Percentiles rank a stretch among this genome's conserved stretches.
phyloP scores from a whole-genome alignment of 2,113 vertebrate genomes.

The Mohoua ochrocephala region DNA sequence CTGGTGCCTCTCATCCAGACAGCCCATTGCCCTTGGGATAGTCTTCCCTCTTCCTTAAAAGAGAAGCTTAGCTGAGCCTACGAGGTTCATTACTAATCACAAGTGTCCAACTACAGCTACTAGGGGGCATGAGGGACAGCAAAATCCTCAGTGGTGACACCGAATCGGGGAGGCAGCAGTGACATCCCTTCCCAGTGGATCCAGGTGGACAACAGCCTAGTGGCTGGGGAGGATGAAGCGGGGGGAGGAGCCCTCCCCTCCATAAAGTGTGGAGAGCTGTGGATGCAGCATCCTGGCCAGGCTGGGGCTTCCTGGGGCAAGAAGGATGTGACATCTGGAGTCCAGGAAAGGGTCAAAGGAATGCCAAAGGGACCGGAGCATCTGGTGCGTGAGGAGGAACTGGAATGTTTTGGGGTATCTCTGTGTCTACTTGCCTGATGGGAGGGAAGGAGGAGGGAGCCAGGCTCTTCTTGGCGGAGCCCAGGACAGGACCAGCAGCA shows the following conservation, averaged over 20 bases:
- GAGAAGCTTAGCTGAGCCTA: fast-evolving
- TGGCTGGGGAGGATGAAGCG: background rate
- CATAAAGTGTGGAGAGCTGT: fast-evolving
- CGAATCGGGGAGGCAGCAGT: background rate
- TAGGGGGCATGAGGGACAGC: background rate
- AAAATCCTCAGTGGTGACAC: background rate
- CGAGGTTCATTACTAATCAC: background rate
- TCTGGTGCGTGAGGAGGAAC: fast-evolving
- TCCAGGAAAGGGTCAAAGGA: background rate
- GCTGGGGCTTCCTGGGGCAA: fast-evolving
- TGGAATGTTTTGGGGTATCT: background rate
- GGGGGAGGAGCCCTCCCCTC: background rate
- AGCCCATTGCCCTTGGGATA: background rate
- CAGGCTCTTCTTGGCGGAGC: background rate
- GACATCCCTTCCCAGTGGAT: background rate
- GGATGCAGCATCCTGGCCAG: background rate
- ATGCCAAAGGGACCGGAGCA: background rate
- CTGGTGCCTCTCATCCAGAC: background rate
- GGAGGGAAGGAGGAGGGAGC: background rate
- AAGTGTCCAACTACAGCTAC: background rate
- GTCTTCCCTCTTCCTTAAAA: background rate
- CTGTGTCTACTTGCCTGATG: fast-evolving
- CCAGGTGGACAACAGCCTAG: background rate
- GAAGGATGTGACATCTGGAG: background rate
- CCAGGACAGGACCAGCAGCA: background rate